Evolutionary conservation across 2,113 vertebrate species (phyloP).

Genomic region (Sylvietta virens): DNA sequence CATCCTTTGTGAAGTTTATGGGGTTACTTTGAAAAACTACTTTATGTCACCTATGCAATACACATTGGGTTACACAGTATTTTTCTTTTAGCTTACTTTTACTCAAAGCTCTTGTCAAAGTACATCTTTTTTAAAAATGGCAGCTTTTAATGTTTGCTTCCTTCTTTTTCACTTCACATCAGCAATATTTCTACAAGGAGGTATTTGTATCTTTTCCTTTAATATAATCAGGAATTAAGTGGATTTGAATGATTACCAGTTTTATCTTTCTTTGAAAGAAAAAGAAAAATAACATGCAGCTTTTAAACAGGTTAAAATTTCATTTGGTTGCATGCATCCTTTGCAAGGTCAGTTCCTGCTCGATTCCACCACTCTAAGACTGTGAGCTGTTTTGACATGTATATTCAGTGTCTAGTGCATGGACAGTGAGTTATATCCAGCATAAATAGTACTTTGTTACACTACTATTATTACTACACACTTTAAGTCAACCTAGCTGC

Average conservation of each 20-base stretch:
- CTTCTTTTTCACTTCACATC: neutral
- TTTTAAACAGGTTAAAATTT: conserved; percentile 1
- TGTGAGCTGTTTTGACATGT: neutral
- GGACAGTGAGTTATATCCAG: neutral
- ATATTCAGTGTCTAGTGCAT: neutral
- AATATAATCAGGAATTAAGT: neutral
- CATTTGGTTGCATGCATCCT: neutral
- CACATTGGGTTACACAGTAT: neutral
- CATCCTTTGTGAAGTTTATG: neutral
- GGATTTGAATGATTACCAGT: neutral
- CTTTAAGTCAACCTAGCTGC: neutral
- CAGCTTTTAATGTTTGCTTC: neutral
- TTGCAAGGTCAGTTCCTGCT: neutral
- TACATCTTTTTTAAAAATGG: neutral
- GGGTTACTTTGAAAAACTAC: neutral
- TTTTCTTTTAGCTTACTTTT: neutral
- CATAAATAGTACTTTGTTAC: neutral
- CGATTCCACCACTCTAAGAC: neutral
- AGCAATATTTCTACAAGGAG: neutral
- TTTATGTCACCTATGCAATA: neutral
- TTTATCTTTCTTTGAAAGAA: neutral
- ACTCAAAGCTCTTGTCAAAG: neutral
- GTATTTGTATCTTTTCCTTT: neutral
- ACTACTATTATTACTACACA: neutral
- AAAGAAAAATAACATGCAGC: neutral